Evolutionary conservation across 2,888 invertebrate species (phyloP).

Genomic region (Eilema caniola): DNA sequence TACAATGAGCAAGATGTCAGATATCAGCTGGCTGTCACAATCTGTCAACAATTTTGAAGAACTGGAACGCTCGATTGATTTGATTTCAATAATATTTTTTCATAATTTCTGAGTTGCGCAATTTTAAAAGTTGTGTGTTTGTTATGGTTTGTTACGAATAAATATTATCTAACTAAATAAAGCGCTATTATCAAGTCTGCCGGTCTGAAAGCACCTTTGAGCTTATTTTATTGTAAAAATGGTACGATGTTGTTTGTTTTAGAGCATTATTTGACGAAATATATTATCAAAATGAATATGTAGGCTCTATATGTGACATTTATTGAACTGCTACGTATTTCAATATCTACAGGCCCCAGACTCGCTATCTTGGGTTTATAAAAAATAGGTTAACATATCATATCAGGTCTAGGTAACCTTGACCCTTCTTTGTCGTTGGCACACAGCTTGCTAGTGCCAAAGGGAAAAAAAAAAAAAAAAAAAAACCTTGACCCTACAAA

Average conservation of each 20-base stretch:
- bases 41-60: neutral
- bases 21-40: neutral
- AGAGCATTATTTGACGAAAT: slow-evolving; percentile 6
- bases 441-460: no score
- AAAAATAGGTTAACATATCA: neutral
- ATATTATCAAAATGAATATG: neutral
- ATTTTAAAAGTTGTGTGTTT: slow-evolving; percentile 7
- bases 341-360: no score
- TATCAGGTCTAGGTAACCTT: no score
- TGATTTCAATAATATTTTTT: slow-evolving; percentile 9
- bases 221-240: slow-evolving; percentile 5
- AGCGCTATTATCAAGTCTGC: neutral
- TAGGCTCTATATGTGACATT: neutral
- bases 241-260: slow-evolving; percentile 18
- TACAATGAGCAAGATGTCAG: no score
- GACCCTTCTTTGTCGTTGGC: no score
- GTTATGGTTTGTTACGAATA: neutral
- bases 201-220: neutral
- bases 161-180: neutral
- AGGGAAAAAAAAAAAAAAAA: no score
- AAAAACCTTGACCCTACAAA: neutral
- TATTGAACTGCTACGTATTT: no score
- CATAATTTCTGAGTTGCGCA: neutral
- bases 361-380: neutral
- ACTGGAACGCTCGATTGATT: slow-evolving; percentile 1